A percentile compares a stretch with the other conserved stretches of the same genome.
phyloP scores from a whole-genome alignment of 1,140 invertebrate species.

The Bactericera cockerelli region DNA sequence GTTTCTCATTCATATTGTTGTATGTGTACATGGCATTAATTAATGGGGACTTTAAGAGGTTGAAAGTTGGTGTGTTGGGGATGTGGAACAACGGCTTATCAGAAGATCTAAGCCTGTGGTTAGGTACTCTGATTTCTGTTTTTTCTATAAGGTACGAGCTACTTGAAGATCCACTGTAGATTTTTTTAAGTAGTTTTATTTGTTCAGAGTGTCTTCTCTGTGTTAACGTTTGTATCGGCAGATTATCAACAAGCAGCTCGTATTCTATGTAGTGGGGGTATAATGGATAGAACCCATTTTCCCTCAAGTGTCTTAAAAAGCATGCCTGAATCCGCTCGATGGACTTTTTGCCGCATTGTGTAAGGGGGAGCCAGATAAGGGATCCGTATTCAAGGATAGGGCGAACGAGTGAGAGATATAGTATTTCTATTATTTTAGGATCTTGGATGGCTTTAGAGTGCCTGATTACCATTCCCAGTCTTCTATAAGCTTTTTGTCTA shows the following conservation, averaged over 20 bases:
- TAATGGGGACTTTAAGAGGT: too few species aligned
- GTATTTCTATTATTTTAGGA: neutral
- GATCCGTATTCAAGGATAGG: conserved; percentile 12
- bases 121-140: neutral
- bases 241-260: too few species aligned
- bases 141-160: neutral
- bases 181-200: neutral
- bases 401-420: conserved; percentile 8
- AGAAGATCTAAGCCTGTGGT: too few species aligned
- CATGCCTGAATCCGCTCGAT: conserved; percentile 6
- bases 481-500: neutral
- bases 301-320: neutral
- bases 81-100: too few species aligned
- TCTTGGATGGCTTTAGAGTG: neutral
- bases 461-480: neutral
- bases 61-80: too few species aligned
- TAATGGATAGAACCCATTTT: neutral
- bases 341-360: neutral
- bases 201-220: neutral
- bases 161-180: neutral
- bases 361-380: conserved; percentile 6
- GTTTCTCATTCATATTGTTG: too few species aligned
- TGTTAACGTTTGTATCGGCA: too few species aligned
- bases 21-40: too few species aligned
- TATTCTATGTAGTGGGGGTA: too few species aligned